Percentiles rank a stretch among this genome's conserved stretches.
Conservation (phyloP, 2,888 invertebrate species). For the Drosophila longiperda region DNA sequence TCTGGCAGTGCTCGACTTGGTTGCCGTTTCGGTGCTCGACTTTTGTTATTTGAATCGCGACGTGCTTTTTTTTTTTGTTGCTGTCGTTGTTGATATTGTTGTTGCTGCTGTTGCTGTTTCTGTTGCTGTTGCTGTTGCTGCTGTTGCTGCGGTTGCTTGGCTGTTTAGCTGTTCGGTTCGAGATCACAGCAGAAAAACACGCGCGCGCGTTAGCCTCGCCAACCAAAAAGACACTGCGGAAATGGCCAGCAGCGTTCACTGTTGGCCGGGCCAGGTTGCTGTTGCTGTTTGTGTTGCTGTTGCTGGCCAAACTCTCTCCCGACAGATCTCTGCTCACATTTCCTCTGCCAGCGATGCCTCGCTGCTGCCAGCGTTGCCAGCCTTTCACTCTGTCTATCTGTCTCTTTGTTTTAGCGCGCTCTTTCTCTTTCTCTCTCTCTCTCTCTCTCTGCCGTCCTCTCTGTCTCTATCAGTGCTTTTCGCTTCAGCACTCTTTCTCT, state of each 20-base stretch:
- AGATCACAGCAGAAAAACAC: slow-evolving; percentile 64
- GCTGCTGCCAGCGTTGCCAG: slow-evolving; percentile 17
- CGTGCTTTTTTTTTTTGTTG: slow-evolving; percentile 10
- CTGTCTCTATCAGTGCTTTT: slow-evolving; percentile 14
- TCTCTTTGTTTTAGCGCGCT: slow-evolving; percentile 5
- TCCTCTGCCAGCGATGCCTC: slow-evolving; percentile 22
- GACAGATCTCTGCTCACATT: slow-evolving; percentile 62
- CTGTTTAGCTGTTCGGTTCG: slow-evolving; percentile 39
- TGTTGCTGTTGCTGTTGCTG: slow-evolving; percentile 1
- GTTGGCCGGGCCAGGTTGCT: slow-evolving; percentile 45
- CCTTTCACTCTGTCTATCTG: slow-evolving; percentile 18
- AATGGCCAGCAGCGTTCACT: slow-evolving; percentile 42
- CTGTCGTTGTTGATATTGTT: slow-evolving; percentile 9
- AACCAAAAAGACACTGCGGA: slow-evolving; percentile 82
- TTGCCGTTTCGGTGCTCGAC: slow-evolving; percentile 12
- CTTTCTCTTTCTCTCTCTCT: slow-evolving; percentile 14
- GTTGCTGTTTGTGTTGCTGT: slow-evolving; percentile 19
- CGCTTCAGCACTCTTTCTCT: not conserved
- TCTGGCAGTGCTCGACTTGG: slow-evolving; percentile 23
- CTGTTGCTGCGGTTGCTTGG: slow-evolving; percentile 6
- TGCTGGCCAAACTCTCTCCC: slow-evolving; percentile 51
- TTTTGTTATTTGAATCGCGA: slow-evolving; percentile 20
- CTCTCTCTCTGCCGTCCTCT: slow-evolving; percentile 9
- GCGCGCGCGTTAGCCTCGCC: slow-evolving; percentile 81
- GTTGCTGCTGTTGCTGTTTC: slow-evolving; percentile 4